A percentile compares a stretch with the other conserved stretches of the same genome.
Evolutionary conservation across 2,888 invertebrate species (phyloP).

Genomic region (Octodonta nipae): DNA sequence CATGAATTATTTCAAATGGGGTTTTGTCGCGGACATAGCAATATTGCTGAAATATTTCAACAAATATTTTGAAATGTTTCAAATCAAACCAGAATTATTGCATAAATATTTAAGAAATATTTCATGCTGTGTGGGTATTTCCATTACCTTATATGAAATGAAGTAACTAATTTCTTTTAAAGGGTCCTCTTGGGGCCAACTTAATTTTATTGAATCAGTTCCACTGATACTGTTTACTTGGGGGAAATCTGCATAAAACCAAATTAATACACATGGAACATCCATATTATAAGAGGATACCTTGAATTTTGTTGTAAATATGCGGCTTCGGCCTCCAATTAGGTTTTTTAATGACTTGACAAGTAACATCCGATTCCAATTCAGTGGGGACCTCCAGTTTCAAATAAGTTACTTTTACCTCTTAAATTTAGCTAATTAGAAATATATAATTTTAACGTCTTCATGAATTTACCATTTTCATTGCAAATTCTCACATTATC

Average conservation of each 20-base stretch:
- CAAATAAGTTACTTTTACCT: constrained; percentile 23
- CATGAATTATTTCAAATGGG: no score
- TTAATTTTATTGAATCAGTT: constrained; percentile 20
- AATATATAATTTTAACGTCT: not conserved
- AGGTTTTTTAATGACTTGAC: constrained; percentile 23
- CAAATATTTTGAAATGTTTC: no score
- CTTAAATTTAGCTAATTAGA: constrained; percentile 17
- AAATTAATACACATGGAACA: constrained; percentile 4
- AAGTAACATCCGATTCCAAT: constrained; percentile 18
- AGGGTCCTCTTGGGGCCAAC: constrained; percentile 22
- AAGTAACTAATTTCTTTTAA: constrained; percentile 22
- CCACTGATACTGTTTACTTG: constrained; percentile 13
- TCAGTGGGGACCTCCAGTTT: no score
- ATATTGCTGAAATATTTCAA: no score
- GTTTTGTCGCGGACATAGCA: no score
- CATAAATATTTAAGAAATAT: no score
- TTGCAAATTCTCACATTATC: constrained; percentile 29
- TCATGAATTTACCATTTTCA: constrained; percentile 24
- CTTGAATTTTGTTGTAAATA: constrained; percentile 19
- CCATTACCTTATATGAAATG: constrained; percentile 21
- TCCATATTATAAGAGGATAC: constrained; percentile 13
- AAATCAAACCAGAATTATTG: no score
- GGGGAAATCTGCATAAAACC: constrained; percentile 23
- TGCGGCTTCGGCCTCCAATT: constrained; percentile 23
- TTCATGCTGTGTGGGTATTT: no score